Evolutionary conservation across 2,113 vertebrate species (phyloP).

Genomic region (Dromiciops gliroides): DNA sequence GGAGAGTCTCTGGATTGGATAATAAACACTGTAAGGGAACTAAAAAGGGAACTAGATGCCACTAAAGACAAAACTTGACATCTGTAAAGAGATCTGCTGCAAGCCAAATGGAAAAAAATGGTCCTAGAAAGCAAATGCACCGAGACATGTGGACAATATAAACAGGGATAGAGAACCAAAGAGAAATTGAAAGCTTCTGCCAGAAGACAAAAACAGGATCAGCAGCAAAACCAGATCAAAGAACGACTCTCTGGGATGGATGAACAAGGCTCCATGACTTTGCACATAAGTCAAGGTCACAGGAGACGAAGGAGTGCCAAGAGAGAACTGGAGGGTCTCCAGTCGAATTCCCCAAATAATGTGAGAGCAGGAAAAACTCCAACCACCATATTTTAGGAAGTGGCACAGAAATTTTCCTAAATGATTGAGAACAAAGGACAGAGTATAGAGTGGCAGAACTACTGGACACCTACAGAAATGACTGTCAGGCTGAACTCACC

Average conservation of each 20-base stretch:
- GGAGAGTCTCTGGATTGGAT: neutral
- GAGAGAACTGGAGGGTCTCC: neutral
- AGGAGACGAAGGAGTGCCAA: neutral
- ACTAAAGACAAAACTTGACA: neutral
- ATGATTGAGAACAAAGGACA: neutral
- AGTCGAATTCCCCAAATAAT: too few relatives aligned
- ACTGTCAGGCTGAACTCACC: neutral
- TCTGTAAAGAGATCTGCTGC: neutral
- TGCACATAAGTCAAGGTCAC: neutral
- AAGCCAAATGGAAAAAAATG: neutral
- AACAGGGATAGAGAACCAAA: neutral
- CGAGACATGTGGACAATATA: neutral
- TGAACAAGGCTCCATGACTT: neutral
- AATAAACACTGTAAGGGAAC: neutral
- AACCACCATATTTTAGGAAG: neutral
- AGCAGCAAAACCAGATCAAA: neutral
- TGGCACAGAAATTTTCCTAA: neutral
- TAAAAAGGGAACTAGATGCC: neutral
- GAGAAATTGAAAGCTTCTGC: neutral
- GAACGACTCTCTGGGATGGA: neutral
- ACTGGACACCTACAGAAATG: neutral
- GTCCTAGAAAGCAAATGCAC: neutral
- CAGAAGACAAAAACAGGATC: neutral
- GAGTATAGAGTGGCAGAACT: neutral
- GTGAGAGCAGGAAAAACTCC: neutral